Evolutionary conservation across 2,888 invertebrate species (phyloP).

Genomic region (Ectobius pallidus): DNA sequence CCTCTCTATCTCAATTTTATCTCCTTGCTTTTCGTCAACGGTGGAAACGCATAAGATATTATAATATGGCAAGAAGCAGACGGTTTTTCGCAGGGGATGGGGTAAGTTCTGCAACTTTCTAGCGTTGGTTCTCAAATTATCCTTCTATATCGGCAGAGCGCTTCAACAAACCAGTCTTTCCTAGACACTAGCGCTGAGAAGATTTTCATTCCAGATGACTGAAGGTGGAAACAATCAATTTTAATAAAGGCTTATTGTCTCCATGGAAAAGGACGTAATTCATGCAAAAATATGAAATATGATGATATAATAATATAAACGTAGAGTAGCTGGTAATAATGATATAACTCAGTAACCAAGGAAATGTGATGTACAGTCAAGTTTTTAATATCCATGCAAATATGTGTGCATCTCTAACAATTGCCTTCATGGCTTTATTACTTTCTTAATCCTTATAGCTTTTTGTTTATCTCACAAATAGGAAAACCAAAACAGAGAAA

Average conservation of each 20-base stretch:
- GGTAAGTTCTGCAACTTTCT: neutral
- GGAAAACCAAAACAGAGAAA: too few relatives aligned
- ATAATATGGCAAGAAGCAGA: slow-evolving; percentile 6
- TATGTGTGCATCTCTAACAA: too few relatives aligned
- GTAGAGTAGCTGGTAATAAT: slow-evolving; percentile 7
- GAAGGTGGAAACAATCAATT: slow-evolving; percentile 41
- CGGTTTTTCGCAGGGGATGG: neutral
- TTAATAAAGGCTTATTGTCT: slow-evolving; percentile 34
- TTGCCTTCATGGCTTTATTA: too few relatives aligned
- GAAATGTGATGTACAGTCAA: neutral
- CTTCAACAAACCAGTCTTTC: neutral
- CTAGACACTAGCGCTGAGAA: neutral
- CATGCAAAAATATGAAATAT: slow-evolving; percentile 22
- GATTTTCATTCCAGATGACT: slow-evolving; percentile 26
- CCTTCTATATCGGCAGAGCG: neutral
- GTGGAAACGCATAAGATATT: slow-evolving; percentile 16
- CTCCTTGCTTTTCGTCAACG: slow-evolving; percentile 30
- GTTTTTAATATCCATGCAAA: slow-evolving; percentile 12
- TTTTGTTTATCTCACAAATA: too few relatives aligned
- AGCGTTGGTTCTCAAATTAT: neutral
- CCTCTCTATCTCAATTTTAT: slow-evolving; percentile 8
- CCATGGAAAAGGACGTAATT: neutral
- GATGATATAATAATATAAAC: slow-evolving; percentile 8
- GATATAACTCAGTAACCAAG: neutral
- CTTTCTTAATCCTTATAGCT: too few relatives aligned